Base-by-base conservation (phyloP, 2,888 invertebrate species). In the Julus scanicus region DNA sequence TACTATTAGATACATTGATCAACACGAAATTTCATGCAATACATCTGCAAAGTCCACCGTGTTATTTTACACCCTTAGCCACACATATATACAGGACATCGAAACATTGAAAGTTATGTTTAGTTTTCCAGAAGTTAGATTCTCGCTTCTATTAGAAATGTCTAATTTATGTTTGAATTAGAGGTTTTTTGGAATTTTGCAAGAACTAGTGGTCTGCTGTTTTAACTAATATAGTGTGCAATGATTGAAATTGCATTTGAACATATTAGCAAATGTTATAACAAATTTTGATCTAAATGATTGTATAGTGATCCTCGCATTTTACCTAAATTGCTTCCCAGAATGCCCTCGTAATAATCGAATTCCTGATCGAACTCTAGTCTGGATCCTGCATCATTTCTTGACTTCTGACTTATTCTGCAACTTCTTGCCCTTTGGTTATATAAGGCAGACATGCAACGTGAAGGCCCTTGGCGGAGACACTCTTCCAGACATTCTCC, bases 401-500 rank as follows among this genome's bases (percentile, higher is more conserved):
- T 97, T 96, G 93, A 96, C 91, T 84, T 71, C 87, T 96, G 94
- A 91, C 96, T 96, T 90, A 97, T 94, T 63, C 97, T 94, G 92
- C 97, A 97, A 86, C 96, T 96, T 91, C 96, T 94, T 91, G 95
- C 96, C 40, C 97, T 94, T 91, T 97, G 97, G 90, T 97, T 97
- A 92, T 97, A 97, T 89, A 97, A 96, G 0, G 96, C 96, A 86
- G 97, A 97, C 91, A 96, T 95, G 93, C 97, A 97, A 91, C 96
- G 96, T 97, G 92, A 97, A 97, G 17, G 97, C 96, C 88, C 88
- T 93, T 97, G 97, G 90, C 97, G 93, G 90, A 97, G 93, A 92
- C 97, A 97, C 92, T 97, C 97, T 92, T 97, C 97, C 91, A 97
- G 92, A 91, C 97, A 97, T 92, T 97, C 97, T 92, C 97, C 97